These are phyloP conservation scores for Drosophila repletoides DNA, from an alignment of 1,140 invertebrate species.

Conservation along the genomic window DNA sequence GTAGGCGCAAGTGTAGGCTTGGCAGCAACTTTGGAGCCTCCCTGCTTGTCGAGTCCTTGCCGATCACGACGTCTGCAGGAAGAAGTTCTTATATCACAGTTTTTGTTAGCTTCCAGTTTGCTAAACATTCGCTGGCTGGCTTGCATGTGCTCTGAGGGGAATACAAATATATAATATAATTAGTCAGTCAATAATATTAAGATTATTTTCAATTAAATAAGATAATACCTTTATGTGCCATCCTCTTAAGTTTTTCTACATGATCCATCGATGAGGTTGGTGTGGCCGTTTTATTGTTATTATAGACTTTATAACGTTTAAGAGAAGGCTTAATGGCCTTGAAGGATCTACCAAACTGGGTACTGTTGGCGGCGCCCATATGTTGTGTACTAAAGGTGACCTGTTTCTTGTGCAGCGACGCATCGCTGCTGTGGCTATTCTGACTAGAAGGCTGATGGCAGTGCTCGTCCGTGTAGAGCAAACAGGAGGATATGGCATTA, in stretches of 20 bases:
- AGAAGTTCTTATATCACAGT: constrained; percentile 31
- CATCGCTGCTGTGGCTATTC: constrained; percentile 52
- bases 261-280: constrained; percentile 31
- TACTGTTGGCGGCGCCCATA: constrained; percentile 18
- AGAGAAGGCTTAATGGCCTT: constrained; percentile 46
- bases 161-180: not conserved
- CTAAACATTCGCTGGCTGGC: constrained; percentile 59
- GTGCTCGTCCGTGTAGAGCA: constrained; percentile 15
- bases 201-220: not conserved
- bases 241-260: constrained; percentile 35
- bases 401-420: constrained; percentile 51
- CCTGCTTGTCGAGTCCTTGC: not conserved
- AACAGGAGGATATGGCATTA: constrained; percentile 23
- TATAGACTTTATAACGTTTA: constrained; percentile 33
- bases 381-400: constrained; percentile 49
- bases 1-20: not conserved
- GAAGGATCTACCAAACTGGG: not conserved
- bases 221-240: constrained; percentile 31
- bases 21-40: not conserved
- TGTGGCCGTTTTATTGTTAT: constrained; percentile 9
- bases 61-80: constrained; percentile 3
- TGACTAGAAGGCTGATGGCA: constrained; percentile 63
- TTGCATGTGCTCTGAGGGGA: constrained; percentile 53
- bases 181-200: too few species aligned
- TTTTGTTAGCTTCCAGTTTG: constrained; percentile 48